Evolutionary conservation across 1,140 invertebrate genomes (phyloP).

Genomic region (Mamestra configurata): DNA sequence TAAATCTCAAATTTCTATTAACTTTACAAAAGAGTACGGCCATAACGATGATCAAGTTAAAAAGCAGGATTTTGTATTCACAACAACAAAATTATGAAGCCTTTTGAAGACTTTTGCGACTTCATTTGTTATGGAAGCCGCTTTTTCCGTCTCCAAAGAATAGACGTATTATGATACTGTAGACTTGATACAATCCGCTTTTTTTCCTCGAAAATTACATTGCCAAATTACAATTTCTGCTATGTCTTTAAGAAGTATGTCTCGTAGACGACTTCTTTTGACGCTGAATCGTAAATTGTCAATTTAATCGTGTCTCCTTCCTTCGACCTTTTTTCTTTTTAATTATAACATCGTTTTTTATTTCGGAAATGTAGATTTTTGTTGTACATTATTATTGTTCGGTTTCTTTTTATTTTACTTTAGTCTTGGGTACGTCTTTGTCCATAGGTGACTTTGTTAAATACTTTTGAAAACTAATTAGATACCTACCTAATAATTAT

Average conservation of each 20-base stretch:
- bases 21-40: background rate
- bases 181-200: slow-evolving; percentile 10
- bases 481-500: too few species aligned
- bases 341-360: slow-evolving; percentile 34
- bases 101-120: slow-evolving; percentile 2
- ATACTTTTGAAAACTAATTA: too few species aligned
- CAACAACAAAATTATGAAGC: slow-evolving; percentile 1
- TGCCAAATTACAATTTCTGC: slow-evolving; percentile 26
- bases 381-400: background rate
- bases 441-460: too few species aligned
- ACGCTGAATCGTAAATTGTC: slow-evolving; percentile 27
- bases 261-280: slow-evolving; percentile 31
- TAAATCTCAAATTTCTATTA: background rate
- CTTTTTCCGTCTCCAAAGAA: background rate
- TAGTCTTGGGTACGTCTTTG: too few species aligned
- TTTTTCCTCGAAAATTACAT: slow-evolving; percentile 22
- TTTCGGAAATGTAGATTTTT: slow-evolving; percentile 6
- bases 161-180: slow-evolving; percentile 1
- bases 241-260: slow-evolving; percentile 14
- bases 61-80: background rate
- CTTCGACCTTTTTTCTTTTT: background rate
- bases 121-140: slow-evolving; percentile 6
- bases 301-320: slow-evolving; percentile 36
- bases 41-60: slow-evolving; percentile 5
- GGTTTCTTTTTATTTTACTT: too few species aligned